phyloP scores from a whole-genome alignment of 2,113 vertebrate species.

The Rattus norvegicus region DNA sequence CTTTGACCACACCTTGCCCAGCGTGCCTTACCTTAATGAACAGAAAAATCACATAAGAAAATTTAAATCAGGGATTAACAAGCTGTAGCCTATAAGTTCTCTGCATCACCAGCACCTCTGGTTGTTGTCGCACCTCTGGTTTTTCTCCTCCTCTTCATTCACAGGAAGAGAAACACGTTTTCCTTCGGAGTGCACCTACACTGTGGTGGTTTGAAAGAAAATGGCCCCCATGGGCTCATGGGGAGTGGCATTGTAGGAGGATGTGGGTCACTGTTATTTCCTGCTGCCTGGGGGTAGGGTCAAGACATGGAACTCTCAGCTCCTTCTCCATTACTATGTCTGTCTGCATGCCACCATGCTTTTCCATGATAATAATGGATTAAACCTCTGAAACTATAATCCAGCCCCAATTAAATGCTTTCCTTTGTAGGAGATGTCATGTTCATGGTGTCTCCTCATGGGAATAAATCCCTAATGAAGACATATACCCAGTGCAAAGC shows the following conservation, averaged over 20 bases:
- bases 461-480: background rate
- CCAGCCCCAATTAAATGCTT: background rate
- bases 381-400: background rate
- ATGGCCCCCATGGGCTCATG: background rate
- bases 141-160: background rate
- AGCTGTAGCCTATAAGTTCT: background rate
- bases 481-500: background rate
- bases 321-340: background rate
- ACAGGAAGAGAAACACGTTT: background rate
- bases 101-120: background rate
- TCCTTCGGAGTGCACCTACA: background rate
- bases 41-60: conserved; percentile 23
- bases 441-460: background rate
- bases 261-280: background rate
- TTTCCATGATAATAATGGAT: background rate
- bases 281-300: background rate
- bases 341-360: background rate
- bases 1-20: background rate
- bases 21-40: background rate
- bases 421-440: background rate
- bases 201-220: background rate
- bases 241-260: background rate
- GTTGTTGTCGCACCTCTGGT: background rate
- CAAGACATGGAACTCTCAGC: background rate
- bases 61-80: background rate